Conservation (phyloP, 2,888 invertebrate genomes). For the Criorhina ranunculi region DNA sequence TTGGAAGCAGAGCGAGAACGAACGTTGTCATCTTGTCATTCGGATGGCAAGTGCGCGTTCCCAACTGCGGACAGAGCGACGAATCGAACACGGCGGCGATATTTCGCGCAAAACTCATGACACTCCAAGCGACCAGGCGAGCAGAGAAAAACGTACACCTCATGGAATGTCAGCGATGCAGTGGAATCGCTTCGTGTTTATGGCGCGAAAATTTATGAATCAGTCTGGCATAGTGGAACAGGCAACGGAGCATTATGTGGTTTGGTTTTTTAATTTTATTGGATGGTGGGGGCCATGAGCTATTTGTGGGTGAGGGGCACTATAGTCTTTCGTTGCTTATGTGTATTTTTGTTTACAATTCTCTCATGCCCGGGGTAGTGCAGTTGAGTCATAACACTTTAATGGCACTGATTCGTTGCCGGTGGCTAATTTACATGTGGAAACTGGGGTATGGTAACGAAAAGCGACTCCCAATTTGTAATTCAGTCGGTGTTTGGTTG, state of each 20-base stretch:
- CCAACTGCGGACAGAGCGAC: constrained; percentile 63
- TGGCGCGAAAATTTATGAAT: constrained; percentile 22
- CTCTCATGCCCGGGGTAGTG: too few species aligned
- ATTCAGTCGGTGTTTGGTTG: too few species aligned
- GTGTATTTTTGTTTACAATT: too few species aligned
- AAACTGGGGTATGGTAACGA: too few species aligned
- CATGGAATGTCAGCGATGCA: constrained; percentile 71
- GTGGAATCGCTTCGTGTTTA: constrained; percentile 4
- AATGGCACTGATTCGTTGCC: too few species aligned
- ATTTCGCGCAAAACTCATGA: constrained; percentile 84
- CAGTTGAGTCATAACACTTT: too few species aligned
- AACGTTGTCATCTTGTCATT: constrained; percentile 23
- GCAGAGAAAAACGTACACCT: constrained; percentile 78
- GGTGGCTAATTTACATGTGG: too few species aligned
- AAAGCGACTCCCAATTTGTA: too few species aligned
- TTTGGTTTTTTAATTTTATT: not conserved
- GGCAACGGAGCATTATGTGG: not conserved
- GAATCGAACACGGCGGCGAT: constrained; percentile 78
- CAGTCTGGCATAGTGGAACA: not conserved
- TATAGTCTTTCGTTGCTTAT: too few species aligned
- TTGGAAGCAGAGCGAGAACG: constrained; percentile 57
- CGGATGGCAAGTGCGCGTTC: constrained; percentile 70
- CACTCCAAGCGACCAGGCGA: constrained; percentile 83
- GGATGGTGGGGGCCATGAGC: too few species aligned
- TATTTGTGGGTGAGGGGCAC: too few species aligned